Evolutionary conservation across 1,140 invertebrate species (phyloP).

Genomic region (Drosophila guanche): DNA sequence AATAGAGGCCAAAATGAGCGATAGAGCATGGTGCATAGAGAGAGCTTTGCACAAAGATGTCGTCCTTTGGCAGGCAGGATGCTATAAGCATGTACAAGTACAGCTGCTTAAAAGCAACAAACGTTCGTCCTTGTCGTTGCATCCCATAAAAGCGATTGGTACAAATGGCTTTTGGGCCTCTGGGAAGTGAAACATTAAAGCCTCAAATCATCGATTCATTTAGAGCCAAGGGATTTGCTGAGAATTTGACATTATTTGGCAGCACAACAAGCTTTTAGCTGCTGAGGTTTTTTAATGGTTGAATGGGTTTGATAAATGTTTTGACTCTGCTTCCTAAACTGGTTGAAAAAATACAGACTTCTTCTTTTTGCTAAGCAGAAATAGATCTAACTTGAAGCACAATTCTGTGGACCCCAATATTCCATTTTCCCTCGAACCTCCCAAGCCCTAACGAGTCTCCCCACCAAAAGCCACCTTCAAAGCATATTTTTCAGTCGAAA

Average conservation of each 20-base stretch:
- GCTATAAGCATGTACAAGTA: slow-evolving; percentile 38
- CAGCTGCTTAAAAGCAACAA: slow-evolving; percentile 28
- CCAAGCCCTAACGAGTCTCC: not conserved
- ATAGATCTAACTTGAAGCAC: too few relatives aligned
- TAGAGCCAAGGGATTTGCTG: too few relatives aligned
- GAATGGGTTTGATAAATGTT: too few relatives aligned
- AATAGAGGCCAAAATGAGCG: slow-evolving; percentile 35
- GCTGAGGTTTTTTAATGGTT: too few relatives aligned
- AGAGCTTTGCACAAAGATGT: slow-evolving; percentile 15
- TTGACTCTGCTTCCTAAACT: too few relatives aligned
- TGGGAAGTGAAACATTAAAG: not conserved
- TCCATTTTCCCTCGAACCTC: too few relatives aligned
- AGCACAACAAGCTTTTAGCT: too few relatives aligned
- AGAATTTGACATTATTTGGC: too few relatives aligned
- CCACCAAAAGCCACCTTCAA: slow-evolving; percentile 2
- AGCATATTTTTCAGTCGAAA: slow-evolving; percentile 26
- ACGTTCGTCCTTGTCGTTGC: slow-evolving; percentile 3
- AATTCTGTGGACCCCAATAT: too few relatives aligned
- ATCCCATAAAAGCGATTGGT: slow-evolving; percentile 3
- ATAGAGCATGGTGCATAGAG: slow-evolving; percentile 7
- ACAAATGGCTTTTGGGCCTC: not conserved
- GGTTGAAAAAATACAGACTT: too few relatives aligned
- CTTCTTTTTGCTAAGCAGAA: too few relatives aligned
- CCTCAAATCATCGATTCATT: too few relatives aligned
- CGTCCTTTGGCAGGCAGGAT: slow-evolving; percentile 20